Evolutionary conservation across 2,113 vertebrate species (phyloP).

Genomic region (Corvus cornix): DNA sequence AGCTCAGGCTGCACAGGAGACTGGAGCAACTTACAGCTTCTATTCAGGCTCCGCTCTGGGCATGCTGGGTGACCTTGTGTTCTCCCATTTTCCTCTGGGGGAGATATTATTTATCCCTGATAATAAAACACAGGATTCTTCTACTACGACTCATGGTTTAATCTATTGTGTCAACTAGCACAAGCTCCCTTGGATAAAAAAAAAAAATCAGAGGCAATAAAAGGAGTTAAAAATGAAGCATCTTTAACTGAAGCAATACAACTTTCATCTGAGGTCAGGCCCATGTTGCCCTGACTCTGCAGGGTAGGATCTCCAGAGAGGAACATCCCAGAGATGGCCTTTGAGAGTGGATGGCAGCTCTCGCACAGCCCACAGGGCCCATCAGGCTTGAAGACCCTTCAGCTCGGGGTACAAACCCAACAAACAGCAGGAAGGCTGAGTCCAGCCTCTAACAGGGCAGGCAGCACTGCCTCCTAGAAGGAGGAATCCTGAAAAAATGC

Average conservation of each 20-base stretch:
- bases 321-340: not conserved
- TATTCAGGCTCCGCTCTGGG: conserved; percentile 14
- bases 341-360: not conserved
- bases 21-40: conserved; percentile 1
- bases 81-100: conserved; percentile 12
- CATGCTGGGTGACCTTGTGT: conserved; percentile 31
- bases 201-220: not conserved
- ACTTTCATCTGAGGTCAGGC: not conserved
- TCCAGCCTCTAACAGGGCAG: not conserved
- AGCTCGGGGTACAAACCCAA: not conserved
- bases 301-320: not conserved
- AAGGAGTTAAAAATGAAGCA: not conserved
- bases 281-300: not conserved
- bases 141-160: not conserved
- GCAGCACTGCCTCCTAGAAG: not conserved
- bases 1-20: not conserved
- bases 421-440: not conserved
- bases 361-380: not conserved
- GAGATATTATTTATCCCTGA: conserved; percentile 31
- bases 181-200: not conserved
- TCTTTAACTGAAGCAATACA: not conserved
- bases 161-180: conserved; percentile 14
- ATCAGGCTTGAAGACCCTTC: not conserved
- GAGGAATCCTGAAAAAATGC: not conserved
- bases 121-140: conserved; percentile 20